Evolutionary conservation across 2,113 vertebrate species (phyloP).

Genomic region (Chaetorhynchus papuensis): DNA sequence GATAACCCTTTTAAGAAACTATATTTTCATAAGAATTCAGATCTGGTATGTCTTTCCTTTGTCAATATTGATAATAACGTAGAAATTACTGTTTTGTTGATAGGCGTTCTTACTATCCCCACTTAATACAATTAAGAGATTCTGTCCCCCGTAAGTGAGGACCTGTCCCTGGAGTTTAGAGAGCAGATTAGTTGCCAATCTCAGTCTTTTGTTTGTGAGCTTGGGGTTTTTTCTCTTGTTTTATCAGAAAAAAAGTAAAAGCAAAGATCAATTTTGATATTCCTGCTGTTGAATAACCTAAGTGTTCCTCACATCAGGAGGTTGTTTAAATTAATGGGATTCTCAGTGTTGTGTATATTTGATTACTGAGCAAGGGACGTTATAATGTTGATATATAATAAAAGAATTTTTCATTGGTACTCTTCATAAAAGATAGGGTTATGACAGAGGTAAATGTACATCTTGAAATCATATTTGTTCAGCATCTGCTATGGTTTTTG

Average conservation of each 20-base stretch:
- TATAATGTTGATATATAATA: background rate
- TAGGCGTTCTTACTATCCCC: background rate
- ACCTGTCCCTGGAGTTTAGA: background rate
- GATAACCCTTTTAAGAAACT: background rate
- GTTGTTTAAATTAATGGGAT: background rate
- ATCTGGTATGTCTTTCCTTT: background rate
- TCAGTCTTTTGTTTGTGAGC: background rate
- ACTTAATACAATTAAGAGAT: background rate
- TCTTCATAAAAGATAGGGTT: background rate
- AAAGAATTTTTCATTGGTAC: background rate
- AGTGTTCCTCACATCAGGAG: background rate
- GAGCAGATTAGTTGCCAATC: background rate
- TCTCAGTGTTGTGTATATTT: background rate
- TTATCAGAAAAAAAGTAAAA: background rate
- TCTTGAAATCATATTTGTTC: background rate
- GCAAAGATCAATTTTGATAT: background rate
- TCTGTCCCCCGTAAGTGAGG: background rate
- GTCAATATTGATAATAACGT: background rate
- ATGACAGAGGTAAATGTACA: background rate
- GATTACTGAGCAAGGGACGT: background rate
- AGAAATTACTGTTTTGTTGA: background rate
- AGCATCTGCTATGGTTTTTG: background rate
- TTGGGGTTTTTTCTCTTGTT: fast-evolving
- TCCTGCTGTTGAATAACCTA: background rate
- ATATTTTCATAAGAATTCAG: background rate